These are phyloP conservation scores for Slavum lentiscoides DNA, from an alignment of 2,888 invertebrate genomes.

Conservation along the genomic window DNA sequence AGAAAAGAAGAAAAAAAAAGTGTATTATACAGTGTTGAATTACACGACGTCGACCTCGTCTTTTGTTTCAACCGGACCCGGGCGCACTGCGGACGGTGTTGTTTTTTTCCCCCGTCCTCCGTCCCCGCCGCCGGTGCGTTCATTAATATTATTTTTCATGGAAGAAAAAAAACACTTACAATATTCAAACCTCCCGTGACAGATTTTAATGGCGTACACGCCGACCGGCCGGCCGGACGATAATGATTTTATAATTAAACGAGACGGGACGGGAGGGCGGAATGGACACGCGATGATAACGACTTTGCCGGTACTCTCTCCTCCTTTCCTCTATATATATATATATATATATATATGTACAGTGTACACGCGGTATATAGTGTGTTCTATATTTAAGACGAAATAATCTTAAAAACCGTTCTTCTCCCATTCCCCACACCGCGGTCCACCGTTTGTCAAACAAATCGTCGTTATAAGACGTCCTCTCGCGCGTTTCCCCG, in stretches of 20 bases:
- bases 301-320: slow-evolving; percentile 7
- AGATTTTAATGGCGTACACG: slow-evolving; percentile 48
- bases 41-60: slow-evolving; percentile 36
- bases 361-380: neutral
- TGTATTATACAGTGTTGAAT: slow-evolving; percentile 40
- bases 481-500: slow-evolving; percentile 11
- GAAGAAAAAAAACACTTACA: slow-evolving; percentile 30
- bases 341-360: too few relatives aligned
- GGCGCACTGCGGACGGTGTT: neutral
- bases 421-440: too few relatives aligned
- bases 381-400: slow-evolving; percentile 39
- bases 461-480: slow-evolving; percentile 39
- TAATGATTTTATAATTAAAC: slow-evolving; percentile 53
- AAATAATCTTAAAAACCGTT: slow-evolving; percentile 49
- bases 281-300: slow-evolving; percentile 42
- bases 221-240: slow-evolving; percentile 34
- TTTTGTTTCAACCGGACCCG: slow-evolving; percentile 43
- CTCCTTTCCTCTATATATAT: neutral
- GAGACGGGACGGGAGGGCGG: neutral
- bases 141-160: slow-evolving; percentile 50
- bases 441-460: slow-evolving; percentile 49
- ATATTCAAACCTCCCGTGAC: slow-evolving; percentile 52
- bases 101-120: neutral
- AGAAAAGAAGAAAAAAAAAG: neutral
- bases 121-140: neutral